A percentile compares a stretch with the other conserved stretches of the same genome.
Evolutionary conservation across 2,888 invertebrate genomes (phyloP).

Genomic region (Yponomeuta malinellus): DNA sequence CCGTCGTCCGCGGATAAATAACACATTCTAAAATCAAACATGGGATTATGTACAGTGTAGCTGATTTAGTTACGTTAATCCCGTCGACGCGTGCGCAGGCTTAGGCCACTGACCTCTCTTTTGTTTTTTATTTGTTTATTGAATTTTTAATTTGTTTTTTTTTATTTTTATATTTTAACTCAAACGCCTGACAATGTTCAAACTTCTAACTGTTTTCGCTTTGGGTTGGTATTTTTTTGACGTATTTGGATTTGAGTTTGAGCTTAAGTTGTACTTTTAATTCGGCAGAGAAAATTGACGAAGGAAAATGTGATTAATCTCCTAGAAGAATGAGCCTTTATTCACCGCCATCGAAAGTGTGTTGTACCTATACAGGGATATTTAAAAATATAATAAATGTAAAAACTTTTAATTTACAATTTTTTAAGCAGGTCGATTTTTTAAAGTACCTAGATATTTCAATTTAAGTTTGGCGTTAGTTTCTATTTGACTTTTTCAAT

Average conservation of each 20-base stretch:
- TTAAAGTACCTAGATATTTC: no score
- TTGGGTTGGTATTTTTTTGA: conserved; percentile 38
- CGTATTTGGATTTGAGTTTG: background rate
- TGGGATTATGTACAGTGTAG: conserved; percentile 33
- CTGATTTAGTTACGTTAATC: conserved; percentile 44
- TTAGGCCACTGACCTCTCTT: conserved; percentile 34
- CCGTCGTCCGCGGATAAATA: conserved; percentile 36
- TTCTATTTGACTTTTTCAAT: no score
- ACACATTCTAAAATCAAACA: conserved; percentile 47
- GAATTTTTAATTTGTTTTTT: conserved; percentile 20
- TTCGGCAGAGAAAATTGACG: background rate
- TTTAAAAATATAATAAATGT: no score
- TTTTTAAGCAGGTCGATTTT: no score
- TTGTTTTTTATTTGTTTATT: conserved; percentile 17
- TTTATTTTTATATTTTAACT: conserved; percentile 19
- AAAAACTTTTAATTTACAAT: no score
- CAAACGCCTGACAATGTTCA: conserved; percentile 39
- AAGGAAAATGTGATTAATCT: no score
- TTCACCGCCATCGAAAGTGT: no score
- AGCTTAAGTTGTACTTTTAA: background rate
- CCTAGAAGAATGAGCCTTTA: no score
- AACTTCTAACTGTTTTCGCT: conserved; percentile 33
- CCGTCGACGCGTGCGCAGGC: conserved; percentile 30
- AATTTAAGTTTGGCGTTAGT: no score
- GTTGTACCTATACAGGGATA: no score